These are phyloP conservation scores for Chaetura pelagica DNA, from an alignment of 2,113 vertebrate genomes.

Conservation along the genomic window DNA sequence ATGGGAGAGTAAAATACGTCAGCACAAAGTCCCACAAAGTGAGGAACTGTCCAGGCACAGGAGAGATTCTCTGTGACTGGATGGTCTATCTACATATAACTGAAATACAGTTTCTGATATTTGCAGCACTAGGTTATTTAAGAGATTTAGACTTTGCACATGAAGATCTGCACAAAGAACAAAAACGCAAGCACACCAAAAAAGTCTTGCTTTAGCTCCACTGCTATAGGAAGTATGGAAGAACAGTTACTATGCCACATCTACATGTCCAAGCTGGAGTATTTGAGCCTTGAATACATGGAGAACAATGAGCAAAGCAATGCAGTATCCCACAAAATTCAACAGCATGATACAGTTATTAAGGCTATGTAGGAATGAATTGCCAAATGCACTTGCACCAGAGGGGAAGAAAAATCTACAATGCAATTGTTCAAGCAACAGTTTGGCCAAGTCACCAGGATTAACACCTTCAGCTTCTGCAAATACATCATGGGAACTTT, in stretches of 20 bases:
- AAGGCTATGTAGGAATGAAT: background rate
- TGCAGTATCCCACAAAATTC: background rate
- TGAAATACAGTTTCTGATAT: background rate
- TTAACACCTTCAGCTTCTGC: conserved; percentile 21
- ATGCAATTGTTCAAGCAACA: background rate
- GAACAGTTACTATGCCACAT: background rate
- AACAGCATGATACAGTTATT: background rate
- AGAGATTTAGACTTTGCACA: background rate
- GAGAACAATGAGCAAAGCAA: background rate
- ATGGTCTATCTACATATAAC: background rate
- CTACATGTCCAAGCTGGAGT: background rate
- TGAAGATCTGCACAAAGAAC: background rate
- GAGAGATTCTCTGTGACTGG: background rate
- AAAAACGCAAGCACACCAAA: background rate
- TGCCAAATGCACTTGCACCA: background rate
- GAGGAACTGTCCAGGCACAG: background rate
- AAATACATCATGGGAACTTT: background rate
- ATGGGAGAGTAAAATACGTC: background rate
- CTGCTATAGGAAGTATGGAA: background rate
- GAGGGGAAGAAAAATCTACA: background rate
- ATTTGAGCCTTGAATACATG: background rate
- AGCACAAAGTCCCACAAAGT: accelerated
- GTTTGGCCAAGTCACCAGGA: background rate
- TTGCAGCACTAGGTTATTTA: background rate
- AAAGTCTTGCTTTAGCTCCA: background rate